Percentiles rank a stretch among this genome's conserved stretches.
Conservation (phyloP, 2,888 invertebrate species). For the Hydropsyche betteni region DNA sequence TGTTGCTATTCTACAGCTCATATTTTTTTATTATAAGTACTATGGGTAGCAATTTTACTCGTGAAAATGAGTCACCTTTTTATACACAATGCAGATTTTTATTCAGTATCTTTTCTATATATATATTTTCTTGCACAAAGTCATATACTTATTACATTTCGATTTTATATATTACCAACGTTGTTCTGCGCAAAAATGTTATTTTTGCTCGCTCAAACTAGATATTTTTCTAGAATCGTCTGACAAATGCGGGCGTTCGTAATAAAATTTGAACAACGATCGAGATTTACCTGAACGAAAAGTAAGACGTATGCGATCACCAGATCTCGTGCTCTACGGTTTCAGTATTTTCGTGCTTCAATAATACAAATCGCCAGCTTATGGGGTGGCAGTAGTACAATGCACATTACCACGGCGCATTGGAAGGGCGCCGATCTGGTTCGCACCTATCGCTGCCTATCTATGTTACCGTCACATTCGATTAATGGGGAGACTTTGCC, state of each 20-base stretch:
- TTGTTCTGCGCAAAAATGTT: no score
- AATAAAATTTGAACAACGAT: constrained; percentile 28
- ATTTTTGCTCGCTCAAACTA: no score
- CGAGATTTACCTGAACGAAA: constrained; percentile 24
- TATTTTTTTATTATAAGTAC: no score
- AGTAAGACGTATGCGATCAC: constrained; percentile 24
- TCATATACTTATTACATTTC: no score
- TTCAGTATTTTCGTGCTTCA: constrained; percentile 18
- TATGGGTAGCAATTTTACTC: no score
- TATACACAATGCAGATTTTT: no score
- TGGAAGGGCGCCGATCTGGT: constrained; percentile 34
- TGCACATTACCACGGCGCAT: constrained; percentile 26
- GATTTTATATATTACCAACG: no score
- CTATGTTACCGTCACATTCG: constrained; percentile 40
- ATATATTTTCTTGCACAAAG: no score
- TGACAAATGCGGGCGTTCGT: constrained; percentile 12
- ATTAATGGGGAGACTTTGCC: constrained; percentile 39
- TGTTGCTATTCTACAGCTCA: no score
- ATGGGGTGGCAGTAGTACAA: constrained; percentile 1
- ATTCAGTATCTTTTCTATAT: no score
- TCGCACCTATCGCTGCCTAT: constrained; percentile 38
- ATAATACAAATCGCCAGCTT: constrained; percentile 40
- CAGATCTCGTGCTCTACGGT: not conserved
- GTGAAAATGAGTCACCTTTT: no score
- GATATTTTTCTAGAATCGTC: no score